Evolutionary conservation across 53 echinoderm and acorn worm species (phyloP).

Genomic region (Antedon mediterranea): DNA sequence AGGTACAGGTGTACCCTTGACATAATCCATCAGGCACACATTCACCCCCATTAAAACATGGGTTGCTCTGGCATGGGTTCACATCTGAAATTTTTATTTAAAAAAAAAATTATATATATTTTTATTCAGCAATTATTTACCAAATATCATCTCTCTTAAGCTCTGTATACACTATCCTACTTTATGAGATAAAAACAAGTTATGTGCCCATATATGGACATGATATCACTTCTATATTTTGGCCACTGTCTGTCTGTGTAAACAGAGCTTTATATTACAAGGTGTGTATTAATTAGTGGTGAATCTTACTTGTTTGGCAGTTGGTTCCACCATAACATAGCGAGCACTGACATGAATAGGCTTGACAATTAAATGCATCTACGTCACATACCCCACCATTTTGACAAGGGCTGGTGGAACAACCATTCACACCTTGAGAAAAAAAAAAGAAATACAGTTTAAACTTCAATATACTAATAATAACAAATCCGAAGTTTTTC

Average conservation of each 20-base stretch:
- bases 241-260: no score
- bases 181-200: no score
- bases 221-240: no score
- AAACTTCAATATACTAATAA: no score
- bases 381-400: constrained; percentile 26
- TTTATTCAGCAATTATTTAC: no score
- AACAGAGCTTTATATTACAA: no score
- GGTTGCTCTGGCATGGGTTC: constrained; percentile 49
- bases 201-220: no score
- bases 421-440: neutral
- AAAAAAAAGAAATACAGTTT: neutral
- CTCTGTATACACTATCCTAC: no score
- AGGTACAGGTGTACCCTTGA: constrained; percentile 40
- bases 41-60: constrained; percentile 41
- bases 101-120: no score
- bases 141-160: no score
- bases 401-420: constrained; percentile 6
- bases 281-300: no score
- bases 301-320: constrained; percentile 27
- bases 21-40: constrained; percentile 43
- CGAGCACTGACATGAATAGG: constrained; percentile 21
- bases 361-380: constrained; percentile 6
- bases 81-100: constrained; percentile 18
- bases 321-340: constrained; percentile 22
- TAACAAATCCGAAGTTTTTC: no score